These are phyloP conservation scores for Siderastrea siderea DNA, from an alignment of 92 coral and sea anemone species.

Conservation along the genomic window DNA sequence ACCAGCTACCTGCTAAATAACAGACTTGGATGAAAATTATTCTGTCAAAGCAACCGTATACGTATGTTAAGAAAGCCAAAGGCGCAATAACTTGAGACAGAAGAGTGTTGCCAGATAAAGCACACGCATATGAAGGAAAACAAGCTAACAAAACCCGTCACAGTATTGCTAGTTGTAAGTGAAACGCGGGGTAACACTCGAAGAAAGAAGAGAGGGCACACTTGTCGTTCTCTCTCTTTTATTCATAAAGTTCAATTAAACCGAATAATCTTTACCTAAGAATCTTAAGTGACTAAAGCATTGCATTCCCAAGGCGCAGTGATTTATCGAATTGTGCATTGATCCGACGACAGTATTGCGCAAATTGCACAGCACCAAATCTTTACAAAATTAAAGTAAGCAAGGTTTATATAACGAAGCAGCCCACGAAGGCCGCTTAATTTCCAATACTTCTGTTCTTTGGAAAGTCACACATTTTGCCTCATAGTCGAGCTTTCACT, in stretches of 20 bases:
- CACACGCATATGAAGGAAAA: too few relatives aligned
- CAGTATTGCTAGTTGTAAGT: too few relatives aligned
- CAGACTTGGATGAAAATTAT: too few relatives aligned
- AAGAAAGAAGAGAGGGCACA: not conserved
- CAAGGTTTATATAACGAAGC: constrained; percentile 5
- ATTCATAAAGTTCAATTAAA: constrained; percentile 29
- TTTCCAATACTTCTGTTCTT: constrained; percentile 14
- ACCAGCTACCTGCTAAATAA: too few relatives aligned
- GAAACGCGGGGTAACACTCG: not conserved
- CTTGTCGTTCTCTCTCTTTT: constrained; percentile 11
- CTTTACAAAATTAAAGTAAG: constrained; percentile 46
- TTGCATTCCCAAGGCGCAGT: constrained; percentile 26
- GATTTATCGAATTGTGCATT: constrained; percentile 1
- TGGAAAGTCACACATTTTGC: too few relatives aligned
- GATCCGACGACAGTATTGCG: constrained; percentile 21
- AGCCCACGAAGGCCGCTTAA: constrained; percentile 14
- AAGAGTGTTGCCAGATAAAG: too few relatives aligned
- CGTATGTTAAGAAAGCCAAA: too few relatives aligned
- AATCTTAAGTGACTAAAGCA: constrained; percentile 13
- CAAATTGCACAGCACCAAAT: constrained; percentile 10
- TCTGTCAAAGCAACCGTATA: too few relatives aligned
- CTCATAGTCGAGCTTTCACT: too few relatives aligned
- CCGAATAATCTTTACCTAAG: constrained; percentile 22
- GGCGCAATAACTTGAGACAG: too few relatives aligned
- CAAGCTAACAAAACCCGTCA: too few relatives aligned